Base-by-base conservation (phyloP, 2,888 invertebrate genomes). In the Ischnus inquisitorius region DNA sequence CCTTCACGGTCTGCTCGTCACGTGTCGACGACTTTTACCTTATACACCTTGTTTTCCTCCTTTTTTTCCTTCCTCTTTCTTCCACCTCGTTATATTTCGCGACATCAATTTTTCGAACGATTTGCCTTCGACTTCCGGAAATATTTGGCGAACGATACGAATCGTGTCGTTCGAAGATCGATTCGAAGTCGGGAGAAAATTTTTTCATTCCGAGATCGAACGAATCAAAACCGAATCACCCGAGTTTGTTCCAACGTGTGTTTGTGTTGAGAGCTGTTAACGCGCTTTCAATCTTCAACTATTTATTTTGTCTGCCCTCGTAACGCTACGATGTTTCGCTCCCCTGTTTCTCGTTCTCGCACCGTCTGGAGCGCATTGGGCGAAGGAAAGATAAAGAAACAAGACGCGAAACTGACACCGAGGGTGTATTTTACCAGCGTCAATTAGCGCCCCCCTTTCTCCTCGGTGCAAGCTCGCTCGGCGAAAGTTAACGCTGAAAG, bases 1-100 rank as follows among this genome's bases (percentile, higher is more conserved):
- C 89, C 90, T 91, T 91, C 91, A 91, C 91, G 91, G 90, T 91
- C 90, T 88, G 90, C 88, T 91, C 90, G 91, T 90, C 90, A 90
- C 90, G 90, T 89, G 90, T 89, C 89, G 89, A 88, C 89, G 87
- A 91, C 90, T 90, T 91, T 90, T 89, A 90, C 89, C 89, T 87
- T 84, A 54, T 76, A 65, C 62, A 34, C 62, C 54, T 39, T 60
- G 16, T 68, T 69, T 62, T 80, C 46, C 43, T 46, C 54, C 22
- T 60, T 25, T 68, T 69, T 62, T 80, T 57, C 43, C 41, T 69
- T 64, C 25, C 82, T 79, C 87, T 87, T 87, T 86, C 87, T 84
- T 88, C 79, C 86, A 85, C 87, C 84, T 86, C 85, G 68, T 80
- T 82, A 12, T 28, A 22, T 25, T 57, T 57, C 57, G 28, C 54